Base-by-base conservation (phyloP, 2,113 vertebrate species). In the Nannobrachium achirus region DNA sequence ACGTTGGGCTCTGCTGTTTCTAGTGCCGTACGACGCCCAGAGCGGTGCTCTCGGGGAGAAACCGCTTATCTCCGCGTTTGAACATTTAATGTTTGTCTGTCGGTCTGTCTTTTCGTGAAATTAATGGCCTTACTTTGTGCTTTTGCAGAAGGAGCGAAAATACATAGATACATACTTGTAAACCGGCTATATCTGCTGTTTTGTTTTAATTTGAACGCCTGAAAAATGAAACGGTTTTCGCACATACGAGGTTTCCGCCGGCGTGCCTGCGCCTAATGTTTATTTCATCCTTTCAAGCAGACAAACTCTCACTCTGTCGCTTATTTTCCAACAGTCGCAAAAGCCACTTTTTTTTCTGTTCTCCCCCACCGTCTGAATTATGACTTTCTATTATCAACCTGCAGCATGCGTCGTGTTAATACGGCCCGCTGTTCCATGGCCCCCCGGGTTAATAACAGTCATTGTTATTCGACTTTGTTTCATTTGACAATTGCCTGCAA, bases 401-500 rank as follows among this genome's bases (percentile, higher is more conserved):
- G 70, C 62, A 58, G 70, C 62, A 58, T 60, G 60, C 49, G 53
- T 63, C 44, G 69, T 64, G 64, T 74, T 56, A 56, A 73, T 53
- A 33, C 66, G 71, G 53, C 67, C n/a, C 76, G 53, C 56, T 66
- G 46, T 68, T 50, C 13, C 33, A 42, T 46, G 18, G 57, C 71
- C 65, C 49, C 65, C 49, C 2, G 18, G 88, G 86, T 88, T 83
- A 80, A 80, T 85, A 80, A 70, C 71, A 55, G 75, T 69, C 69
- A 69, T 78, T 78, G 49, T 73, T 80, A 79, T 73, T 78, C 18
- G 75, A 75, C 78, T 55, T 58, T 51, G 65, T 82, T 83, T 87
- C 76, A 86, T 80, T 73, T 75, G 46, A 62, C 76, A 63, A 46
- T 85, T 87, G 73, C 46, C 81, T 58, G 81, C 79, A 88, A 89